These are phyloP conservation scores for Pycnonotus jocosus DNA, from an alignment of 2,113 vertebrate genomes.

Conservation along the genomic window DNA sequence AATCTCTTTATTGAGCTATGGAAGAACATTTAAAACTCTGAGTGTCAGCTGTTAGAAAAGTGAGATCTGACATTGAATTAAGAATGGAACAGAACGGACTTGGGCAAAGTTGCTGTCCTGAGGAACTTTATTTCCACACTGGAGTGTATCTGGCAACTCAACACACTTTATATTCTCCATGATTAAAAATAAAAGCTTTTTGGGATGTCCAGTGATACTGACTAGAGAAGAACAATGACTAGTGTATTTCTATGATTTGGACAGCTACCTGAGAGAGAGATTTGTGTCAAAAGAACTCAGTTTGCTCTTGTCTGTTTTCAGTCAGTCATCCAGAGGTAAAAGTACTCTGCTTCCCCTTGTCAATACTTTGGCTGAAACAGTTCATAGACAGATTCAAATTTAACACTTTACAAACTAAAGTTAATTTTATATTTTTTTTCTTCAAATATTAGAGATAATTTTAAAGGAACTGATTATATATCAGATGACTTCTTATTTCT, in stretches of 20 bases:
- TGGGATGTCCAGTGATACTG: not conserved
- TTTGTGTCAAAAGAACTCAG: not conserved
- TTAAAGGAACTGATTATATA: not conserved
- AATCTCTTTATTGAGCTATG: not conserved
- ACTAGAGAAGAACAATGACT: not conserved
- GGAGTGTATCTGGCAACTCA: not conserved
- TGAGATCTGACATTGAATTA: not conserved
- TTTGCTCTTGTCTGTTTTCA: not conserved
- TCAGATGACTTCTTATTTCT: not conserved
- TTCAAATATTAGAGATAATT: not conserved
- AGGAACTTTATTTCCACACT: not conserved
- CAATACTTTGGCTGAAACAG: not conserved
- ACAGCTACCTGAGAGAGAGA: not conserved
- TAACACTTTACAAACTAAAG: not conserved
- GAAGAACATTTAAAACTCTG: not conserved
- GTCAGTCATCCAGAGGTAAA: not conserved
- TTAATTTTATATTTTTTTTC: not conserved
- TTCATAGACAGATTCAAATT: not conserved
- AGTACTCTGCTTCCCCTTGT: not conserved
- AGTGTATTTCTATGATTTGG: not conserved
- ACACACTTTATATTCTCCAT: not conserved
- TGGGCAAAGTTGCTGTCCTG: not conserved
- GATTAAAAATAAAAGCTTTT: not conserved
- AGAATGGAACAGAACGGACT: not conserved
- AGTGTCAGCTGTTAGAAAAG: not conserved